Evolutionary conservation across 2,113 vertebrate genomes (phyloP), one percentile per base, ranked within the genome.

Genomic region (Ramphastos sulfuratus): DNA sequence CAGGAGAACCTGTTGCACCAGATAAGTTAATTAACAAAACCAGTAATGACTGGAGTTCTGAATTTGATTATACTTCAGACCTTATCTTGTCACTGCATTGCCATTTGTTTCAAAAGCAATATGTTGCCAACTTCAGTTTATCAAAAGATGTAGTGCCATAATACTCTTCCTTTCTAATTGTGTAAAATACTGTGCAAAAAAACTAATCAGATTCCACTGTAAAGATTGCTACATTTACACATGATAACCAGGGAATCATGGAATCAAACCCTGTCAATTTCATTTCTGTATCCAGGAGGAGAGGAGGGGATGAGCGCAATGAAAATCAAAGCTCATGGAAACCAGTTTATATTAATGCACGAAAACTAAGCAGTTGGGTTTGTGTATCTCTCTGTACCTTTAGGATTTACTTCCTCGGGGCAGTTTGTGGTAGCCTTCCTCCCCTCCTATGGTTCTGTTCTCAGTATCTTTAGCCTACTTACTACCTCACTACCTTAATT

Each of bases 1-100:
- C 66, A 86, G 90, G 52, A 95, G 83, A 95, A 94, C 92, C 83
- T 96, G 92, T 90, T 96, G 86, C 39, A 76, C 81, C 85, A 89
- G 73, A 90, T 54, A 86, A 74, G 65, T 58, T 89, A 92, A 95
- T 93, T 94, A 84, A 92, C 81, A 84, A 90, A 96, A 69, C 44
- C 61, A 92, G 80, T 78, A 65, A 90, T 19, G 70, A 59, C 71
- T 92, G 61, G 72, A 90, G 55, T 87, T 85, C 73, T 90, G 67
- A 79, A 92, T 55, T 58, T 67, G 66, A 87, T 84, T 92, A 52
- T 73, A 86, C 66, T 82, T 89, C 80, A 81, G 10, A 93, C 9
- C 39, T 74, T 71, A 46, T 63, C 85, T 73, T 82, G n/a, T 73
- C 63, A n/a, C 61, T 52, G 44, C 33, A 30, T 14, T 33, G 25